Conservation (phyloP, 2,888 invertebrate genomes). For the Eristalis intricaria region DNA sequence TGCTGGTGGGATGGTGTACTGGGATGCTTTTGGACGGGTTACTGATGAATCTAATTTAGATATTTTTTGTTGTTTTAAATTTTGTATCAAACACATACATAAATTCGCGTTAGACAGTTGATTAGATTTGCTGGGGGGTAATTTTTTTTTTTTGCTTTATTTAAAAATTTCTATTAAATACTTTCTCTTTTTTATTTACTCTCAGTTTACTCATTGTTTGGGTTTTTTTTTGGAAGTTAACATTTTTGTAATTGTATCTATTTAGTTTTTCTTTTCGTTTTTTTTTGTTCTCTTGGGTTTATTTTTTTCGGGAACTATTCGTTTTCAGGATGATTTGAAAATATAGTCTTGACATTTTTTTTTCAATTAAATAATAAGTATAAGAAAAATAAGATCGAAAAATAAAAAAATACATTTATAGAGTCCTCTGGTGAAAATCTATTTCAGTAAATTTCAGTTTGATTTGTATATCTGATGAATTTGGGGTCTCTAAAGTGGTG, state of each 20-base stretch:
- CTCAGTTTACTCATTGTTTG: neutral
- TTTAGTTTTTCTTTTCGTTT: constrained; percentile 7
- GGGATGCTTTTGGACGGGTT: neutral
- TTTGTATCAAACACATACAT: constrained; percentile 73
- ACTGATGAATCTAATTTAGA: neutral
- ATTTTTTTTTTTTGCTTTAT: neutral
- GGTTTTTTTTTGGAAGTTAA: neutral
- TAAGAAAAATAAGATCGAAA: too few species aligned
- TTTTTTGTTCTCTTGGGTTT: constrained; percentile 5
- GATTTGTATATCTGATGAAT: neutral
- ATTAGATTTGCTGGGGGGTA: constrained; percentile 11
- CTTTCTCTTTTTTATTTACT: constrained; percentile 48
- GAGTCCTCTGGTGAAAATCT: too few species aligned
- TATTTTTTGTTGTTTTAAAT: constrained; percentile 24
- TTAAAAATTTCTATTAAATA: constrained; percentile 58
- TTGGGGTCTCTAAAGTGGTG: neutral
- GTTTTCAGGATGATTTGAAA: neutral
- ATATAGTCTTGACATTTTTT: too few species aligned
- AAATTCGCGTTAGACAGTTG: constrained; percentile 73
- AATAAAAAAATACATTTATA: too few species aligned
- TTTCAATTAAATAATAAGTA: too few species aligned
- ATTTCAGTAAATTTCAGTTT: too few species aligned
- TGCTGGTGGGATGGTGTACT: too few species aligned
- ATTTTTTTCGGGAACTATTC: neutral
- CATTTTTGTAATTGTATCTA: constrained; percentile 56